Base-by-base conservation (phyloP, 2,797 vertebrate genomes). In the Discoglossus pictus region DNA sequence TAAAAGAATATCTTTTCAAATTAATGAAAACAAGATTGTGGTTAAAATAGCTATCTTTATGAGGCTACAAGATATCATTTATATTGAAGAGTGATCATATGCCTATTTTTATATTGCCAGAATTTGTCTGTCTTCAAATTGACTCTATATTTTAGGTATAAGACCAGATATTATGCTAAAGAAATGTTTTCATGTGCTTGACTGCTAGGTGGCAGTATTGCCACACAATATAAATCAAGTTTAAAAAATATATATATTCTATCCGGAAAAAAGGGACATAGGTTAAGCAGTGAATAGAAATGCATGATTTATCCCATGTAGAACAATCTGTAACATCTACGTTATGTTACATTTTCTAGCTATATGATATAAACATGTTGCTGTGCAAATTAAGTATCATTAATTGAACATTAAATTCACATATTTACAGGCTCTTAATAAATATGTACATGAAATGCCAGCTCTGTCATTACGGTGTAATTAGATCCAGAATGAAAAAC, bases 191-290 rank as follows among this genome's bases (percentile, higher is more conserved):
- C n/a, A n/a, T n/a, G n/a, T n/a, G n/a, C n/a, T n/a, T n/a, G n/a
- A n/a, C n/a, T n/a, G 82, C 80, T 75, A 84, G 88, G 46, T 79
- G 88, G 84, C 86, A 84, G 77, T 62, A 17, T 65, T 68, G 6
- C 48, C 79, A 76, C 18, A 55, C 15, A 0, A 6, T 48, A 75
- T 23, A 2, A 2, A 61, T 13, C n/a, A 8, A 6, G 20, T 6
- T 11, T 39, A 39, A 47, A 18, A 4, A 44, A 23, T 4, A 6
- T 23, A 18, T 4, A 15, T 6, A 54, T 54, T 54, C 16, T 40
- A 39, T 7, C 11, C 5, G 20, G 1, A 12, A 24, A 23, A 17
- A 27, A 39, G 25, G 35, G 24, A 25, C 66, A 46, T 21, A 21
- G 50, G 39, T 62, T 39, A 53, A 52, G 21, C 27, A 47, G 15